A percentile compares a stretch with the other conserved stretches of the same genome.
Evolutionary conservation across 2,797 vertebrate species (phyloP).

Genomic region (Pygocentrus nattereri): DNA sequence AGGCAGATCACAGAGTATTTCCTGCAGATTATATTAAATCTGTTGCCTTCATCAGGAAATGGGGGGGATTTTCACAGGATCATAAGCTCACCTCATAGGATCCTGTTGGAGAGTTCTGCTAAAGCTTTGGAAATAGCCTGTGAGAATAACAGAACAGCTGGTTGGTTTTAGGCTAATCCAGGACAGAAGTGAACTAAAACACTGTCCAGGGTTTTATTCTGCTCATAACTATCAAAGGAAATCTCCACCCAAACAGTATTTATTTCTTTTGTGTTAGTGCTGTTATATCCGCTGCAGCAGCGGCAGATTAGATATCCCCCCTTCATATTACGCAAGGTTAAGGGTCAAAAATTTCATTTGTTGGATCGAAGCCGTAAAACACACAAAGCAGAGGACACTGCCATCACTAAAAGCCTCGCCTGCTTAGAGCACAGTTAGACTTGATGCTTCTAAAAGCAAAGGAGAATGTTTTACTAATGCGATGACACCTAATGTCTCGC

Average conservation of each 20-base stretch:
- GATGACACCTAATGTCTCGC: too few relatives aligned
- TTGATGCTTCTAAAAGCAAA: too few relatives aligned
- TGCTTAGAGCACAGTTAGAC: background rate
- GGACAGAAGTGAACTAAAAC: background rate
- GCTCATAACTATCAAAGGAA: background rate
- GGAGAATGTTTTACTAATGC: background rate
- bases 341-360: constrained; percentile 11
- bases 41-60: background rate
- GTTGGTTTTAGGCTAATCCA: background rate
- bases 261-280: background rate
- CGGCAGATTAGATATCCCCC: constrained; percentile 4
- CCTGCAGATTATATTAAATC: background rate
- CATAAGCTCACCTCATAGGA: background rate
- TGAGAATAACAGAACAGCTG: background rate
- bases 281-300: background rate
- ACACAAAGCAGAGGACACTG: background rate
- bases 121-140: background rate
- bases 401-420: background rate
- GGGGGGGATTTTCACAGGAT: background rate
- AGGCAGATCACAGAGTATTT: background rate
- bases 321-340: background rate
- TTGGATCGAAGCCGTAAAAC: background rate
- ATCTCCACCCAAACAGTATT: background rate
- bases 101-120: background rate
- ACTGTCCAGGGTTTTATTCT: background rate